Base-by-base conservation (phyloP, 2,113 vertebrate genomes). In the Onychorhynchus coronatus region DNA sequence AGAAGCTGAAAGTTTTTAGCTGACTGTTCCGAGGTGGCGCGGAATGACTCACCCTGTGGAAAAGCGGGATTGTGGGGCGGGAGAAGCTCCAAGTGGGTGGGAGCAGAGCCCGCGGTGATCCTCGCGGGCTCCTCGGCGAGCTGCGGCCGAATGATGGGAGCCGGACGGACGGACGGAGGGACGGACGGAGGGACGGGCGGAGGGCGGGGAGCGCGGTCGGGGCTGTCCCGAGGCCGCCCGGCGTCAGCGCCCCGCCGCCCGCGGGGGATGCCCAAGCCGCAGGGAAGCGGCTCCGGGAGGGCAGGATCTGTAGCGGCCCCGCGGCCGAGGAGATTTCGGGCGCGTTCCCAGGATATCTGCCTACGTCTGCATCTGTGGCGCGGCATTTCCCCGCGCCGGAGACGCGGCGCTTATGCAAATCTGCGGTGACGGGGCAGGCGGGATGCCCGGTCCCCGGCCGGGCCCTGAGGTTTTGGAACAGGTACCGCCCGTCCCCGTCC, bases 21-120 rank as follows among this genome's bases (percentile, higher is more conserved):
- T 13, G 28, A 0, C 12, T 2, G 18, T 11, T 2, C 3, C 3
- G 28, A 31, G 22, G 30, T 4, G 2, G 1, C 0, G 7, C 0
- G 22, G 3, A 12, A 4, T 2, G 30, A 58, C 63, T 30, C 24
- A 53, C 65, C 53, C 30, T 12, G 44, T 6, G 14, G 6, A 24
- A 17, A 15, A 6, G 5, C 28, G 70, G 19, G 44, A 11, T 9
- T 9, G 55, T 25, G 3, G 44, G 39, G 22, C 3, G 17, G 21
- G 20, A 28, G 20, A 27, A 19, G 59, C 59, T 33, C 55, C 1
- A 3, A 9, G 50, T 9, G 25, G 14, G 25, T 52, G 55, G 59
- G 35, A 37, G 33, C 84, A 23, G 37, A 59, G 52, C 39, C 12
- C 23, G 5, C 46, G 13, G 30, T 2, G n/a, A 6, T 55, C 12